Conservation (phyloP, 37 sponge, comb jelly and placozoan genomes). For the Eunapius fragilis region DNA sequence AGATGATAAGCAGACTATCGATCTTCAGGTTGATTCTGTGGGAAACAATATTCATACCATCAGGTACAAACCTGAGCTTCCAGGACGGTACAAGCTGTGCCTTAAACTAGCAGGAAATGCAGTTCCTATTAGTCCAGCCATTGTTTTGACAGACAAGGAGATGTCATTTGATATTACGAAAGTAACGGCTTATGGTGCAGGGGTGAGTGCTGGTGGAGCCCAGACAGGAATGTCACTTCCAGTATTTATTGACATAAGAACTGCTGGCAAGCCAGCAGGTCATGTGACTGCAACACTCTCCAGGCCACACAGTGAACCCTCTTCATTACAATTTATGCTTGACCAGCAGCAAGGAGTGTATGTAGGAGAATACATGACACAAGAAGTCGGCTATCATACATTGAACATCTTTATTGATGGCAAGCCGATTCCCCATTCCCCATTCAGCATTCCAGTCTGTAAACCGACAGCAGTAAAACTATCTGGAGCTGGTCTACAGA, state of each 20-base stretch:
- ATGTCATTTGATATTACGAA: slow-evolving; percentile 79
- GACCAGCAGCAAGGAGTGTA: slow-evolving; percentile 27
- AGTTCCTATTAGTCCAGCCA: slow-evolving; percentile 37
- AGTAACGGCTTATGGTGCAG: slow-evolving; percentile 79
- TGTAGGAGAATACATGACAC: slow-evolving; percentile 54
- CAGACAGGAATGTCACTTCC: slow-evolving; percentile 51
- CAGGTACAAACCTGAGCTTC: slow-evolving; percentile 39
- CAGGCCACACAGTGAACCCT: slow-evolving; percentile 52
- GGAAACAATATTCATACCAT: slow-evolving; percentile 54
- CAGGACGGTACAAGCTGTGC: slow-evolving; percentile 76
- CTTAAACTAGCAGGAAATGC: slow-evolving; percentile 64
- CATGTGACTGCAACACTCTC: slow-evolving; percentile 66
- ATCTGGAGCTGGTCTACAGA: slow-evolving; percentile 62
- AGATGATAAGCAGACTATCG: slow-evolving; percentile 46
- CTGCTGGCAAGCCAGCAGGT: slow-evolving; percentile 65
- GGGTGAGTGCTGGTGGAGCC: slow-evolving; percentile 85
- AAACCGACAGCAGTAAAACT: slow-evolving; percentile 62
- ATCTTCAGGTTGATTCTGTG: slow-evolving; percentile 29
- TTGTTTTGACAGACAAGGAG: slow-evolving; percentile 71
- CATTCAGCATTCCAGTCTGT: slow-evolving; percentile 75
- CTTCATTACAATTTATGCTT: slow-evolving; percentile 1
- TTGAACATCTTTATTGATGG: slow-evolving; percentile 78
- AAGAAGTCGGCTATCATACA: slow-evolving; percentile 64
- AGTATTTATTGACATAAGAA: slow-evolving; percentile 73
- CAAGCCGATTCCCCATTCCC: slow-evolving; percentile 69